A percentile compares a stretch with the other conserved stretches of the same genome.
Evolutionary conservation across 2,113 vertebrate species (phyloP).

Genomic region (Chaetodon trifascialis): DNA sequence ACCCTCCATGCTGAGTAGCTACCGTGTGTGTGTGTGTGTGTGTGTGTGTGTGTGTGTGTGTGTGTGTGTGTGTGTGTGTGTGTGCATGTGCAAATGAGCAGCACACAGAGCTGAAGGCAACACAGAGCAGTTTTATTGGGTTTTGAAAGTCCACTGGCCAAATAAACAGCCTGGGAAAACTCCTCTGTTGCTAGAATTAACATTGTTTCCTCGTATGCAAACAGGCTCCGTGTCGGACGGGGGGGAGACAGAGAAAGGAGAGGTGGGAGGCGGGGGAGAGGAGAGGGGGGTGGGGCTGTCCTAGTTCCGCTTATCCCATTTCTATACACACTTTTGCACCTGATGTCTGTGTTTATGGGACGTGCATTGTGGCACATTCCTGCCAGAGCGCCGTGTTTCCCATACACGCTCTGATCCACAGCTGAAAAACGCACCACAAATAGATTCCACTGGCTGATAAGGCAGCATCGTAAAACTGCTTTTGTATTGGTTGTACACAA

Average conservation of each 20-base stretch:
- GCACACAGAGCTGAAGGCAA: constrained; percentile 20
- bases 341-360: constrained; percentile 42
- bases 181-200: constrained; percentile 41
- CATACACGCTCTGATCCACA: background rate
- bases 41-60: constrained; percentile 23
- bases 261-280: background rate
- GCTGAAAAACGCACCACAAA: constrained; percentile 17
- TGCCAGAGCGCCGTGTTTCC: constrained; percentile 37
- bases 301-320: constrained; percentile 52
- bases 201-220: constrained; percentile 57
- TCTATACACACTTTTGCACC: constrained; percentile 1
- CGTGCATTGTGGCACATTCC: constrained; percentile 43
- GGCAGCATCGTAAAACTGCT: background rate
- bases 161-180: constrained; percentile 76
- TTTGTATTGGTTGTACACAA: constrained; percentile 35
- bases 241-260: constrained; percentile 13
- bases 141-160: constrained; percentile 53
- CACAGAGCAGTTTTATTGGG: constrained; percentile 63
- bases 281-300: constrained; percentile 27
- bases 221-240: constrained; percentile 26
- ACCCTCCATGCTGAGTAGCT: constrained; percentile 63
- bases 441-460: constrained; percentile 19
- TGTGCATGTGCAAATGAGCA: constrained; percentile 48
- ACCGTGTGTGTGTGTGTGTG: constrained; percentile 14
- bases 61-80: constrained; percentile 29